phyloP scores from a whole-genome alignment of 1,140 invertebrate genomes.

The Apis dorsata region DNA sequence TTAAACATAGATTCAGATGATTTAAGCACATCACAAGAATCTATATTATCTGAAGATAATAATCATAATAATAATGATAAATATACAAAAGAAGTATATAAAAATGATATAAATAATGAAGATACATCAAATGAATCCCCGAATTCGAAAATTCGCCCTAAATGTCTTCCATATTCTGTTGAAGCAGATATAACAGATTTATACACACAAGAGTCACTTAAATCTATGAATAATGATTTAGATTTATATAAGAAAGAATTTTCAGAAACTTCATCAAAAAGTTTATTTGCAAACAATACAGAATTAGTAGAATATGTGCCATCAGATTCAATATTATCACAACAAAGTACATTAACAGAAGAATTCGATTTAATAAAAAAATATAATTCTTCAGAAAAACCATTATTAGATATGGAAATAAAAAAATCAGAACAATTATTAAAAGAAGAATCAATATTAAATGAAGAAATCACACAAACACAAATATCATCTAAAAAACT shows the following conservation, averaged over 20 bases:
- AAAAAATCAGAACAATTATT: not conserved
- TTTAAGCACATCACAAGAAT: conserved; percentile 11
- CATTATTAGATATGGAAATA: not conserved
- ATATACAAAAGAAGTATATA: not conserved
- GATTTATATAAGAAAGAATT: not conserved
- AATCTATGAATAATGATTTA: not conserved
- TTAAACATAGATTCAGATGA: conserved; percentile 58
- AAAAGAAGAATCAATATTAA: not conserved
- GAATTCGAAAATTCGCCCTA: too few relatives aligned
- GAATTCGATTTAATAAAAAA: not conserved
- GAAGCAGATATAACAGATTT: not conserved
- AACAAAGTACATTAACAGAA: not conserved
- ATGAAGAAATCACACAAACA: not conserved
- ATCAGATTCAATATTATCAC: not conserved
- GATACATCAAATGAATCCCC: not conserved
- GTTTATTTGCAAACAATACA: not conserved
- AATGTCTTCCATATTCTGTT: not conserved
- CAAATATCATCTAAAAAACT: not conserved
- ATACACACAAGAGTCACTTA: not conserved
- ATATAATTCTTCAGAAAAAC: not conserved
- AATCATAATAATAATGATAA: not conserved
- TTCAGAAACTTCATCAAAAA: not conserved
- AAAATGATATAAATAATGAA: not conserved
- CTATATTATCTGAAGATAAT: not conserved
- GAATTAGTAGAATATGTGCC: not conserved